Evolutionary conservation across 2,888 invertebrate species (phyloP), one percentile per base, ranked within the genome.

Genomic region (Dasysyrphus albostriatus): DNA sequence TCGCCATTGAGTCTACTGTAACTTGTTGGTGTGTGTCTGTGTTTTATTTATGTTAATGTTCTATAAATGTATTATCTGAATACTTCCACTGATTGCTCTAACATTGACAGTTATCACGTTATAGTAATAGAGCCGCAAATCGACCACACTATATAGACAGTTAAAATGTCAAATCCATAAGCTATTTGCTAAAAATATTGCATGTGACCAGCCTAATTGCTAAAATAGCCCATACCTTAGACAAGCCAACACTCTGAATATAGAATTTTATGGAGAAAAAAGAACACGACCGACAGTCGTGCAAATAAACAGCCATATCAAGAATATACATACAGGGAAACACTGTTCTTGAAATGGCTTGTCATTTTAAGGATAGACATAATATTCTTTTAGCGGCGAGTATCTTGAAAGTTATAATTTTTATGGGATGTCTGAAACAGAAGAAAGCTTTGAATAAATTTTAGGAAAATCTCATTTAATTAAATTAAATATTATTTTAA

Each of bases 61-160:
- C 42, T 61, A 47, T 39, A 61, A 34, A 61, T 19, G 19, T 37
- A 61, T 39, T 65, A 42, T 39, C 39, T 44, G n/a, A n/a, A 44
- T 63, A 63, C 29, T 67, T 47, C 12, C 5, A 67, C 49, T 49
- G 67, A 67, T 67, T 67, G 49, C 37, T 67, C 10, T 47, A 34
- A 74, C 58, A 73, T 67, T 59, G 69, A 75, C 69, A 54, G 61
- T 81, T 81, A 76, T 76, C 63, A 63, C 54, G 76, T 74, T 81
- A 75, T 61, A 54, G 51, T 74, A 76, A 75, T 70, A 63, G 51
- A 61, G 56, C 75, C 67, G 29, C 69, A 81, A 81, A 81, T 76
- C 54, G 61, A 63, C 69, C 63, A 42, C 7, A 32, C 24, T 32
- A 32, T 5, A 5, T 63, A 63, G 74, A 63, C 75, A 63, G 63